Conservation (phyloP, 2,888 invertebrate genomes). For the Harpalus rubripes region DNA sequence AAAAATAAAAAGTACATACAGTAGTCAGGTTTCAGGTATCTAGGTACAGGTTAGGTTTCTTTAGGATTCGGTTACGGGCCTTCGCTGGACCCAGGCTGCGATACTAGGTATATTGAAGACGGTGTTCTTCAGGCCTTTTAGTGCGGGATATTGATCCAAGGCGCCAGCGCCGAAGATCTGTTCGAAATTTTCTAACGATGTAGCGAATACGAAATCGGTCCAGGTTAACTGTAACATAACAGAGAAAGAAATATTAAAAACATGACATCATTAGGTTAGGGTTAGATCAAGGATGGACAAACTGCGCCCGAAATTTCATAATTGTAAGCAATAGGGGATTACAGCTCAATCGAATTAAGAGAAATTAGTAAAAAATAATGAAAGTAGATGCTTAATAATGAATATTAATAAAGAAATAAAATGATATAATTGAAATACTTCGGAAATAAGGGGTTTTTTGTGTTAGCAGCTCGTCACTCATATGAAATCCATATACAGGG, state of each 20-base stretch:
- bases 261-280: too few species aligned
- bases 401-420: too few species aligned
- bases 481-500: too few species aligned
- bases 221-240: slow-evolving; percentile 79
- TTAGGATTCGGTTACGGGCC: slow-evolving; percentile 81
- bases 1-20: not conserved
- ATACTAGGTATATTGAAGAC: slow-evolving; percentile 80
- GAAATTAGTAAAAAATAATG: too few species aligned
- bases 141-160: slow-evolving; percentile 79
- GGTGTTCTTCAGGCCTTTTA: slow-evolving; percentile 79
- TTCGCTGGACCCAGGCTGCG: slow-evolving; percentile 79
- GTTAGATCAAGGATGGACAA: too few species aligned
- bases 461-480: too few species aligned
- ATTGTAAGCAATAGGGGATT: too few species aligned
- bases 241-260: not conserved
- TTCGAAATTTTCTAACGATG: slow-evolving; percentile 80
- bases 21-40: not conserved
- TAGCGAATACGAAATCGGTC: slow-evolving; percentile 81
- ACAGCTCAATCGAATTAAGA: too few species aligned
- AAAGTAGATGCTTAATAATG: too few species aligned
- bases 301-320: too few species aligned
- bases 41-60: not conserved
- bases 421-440: too few species aligned
- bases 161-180: slow-evolving; percentile 79
- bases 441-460: too few species aligned